Evolutionary conservation across 2,797 vertebrate species (phyloP).

Genomic region (Karalla daura): DNA sequence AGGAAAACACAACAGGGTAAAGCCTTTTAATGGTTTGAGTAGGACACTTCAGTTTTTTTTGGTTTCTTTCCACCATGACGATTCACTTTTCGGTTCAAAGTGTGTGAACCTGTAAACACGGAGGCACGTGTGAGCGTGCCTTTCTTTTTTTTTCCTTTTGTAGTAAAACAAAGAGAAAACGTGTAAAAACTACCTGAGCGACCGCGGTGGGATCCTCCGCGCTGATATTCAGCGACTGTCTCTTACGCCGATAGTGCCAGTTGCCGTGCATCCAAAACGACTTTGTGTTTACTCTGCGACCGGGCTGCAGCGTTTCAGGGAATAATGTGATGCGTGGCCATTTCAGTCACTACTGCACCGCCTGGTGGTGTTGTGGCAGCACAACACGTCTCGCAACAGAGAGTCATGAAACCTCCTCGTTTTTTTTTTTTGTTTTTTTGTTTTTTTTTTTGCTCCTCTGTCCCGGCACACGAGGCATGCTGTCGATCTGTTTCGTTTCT

Average conservation of each 20-base stretch:
- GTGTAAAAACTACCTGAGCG: constrained; percentile 40
- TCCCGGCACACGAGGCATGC: constrained; percentile 17
- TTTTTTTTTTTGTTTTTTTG: not conserved
- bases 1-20: constrained; percentile 57
- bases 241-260: constrained; percentile 69
- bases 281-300: constrained; percentile 51
- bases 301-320: constrained; percentile 61
- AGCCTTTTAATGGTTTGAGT: constrained; percentile 8
- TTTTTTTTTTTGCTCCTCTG: no score
- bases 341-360: constrained; percentile 31
- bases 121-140: constrained; percentile 53
- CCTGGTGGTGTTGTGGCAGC: constrained; percentile 65
- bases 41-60: not conserved
- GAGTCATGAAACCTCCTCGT: not conserved
- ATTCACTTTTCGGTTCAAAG: constrained; percentile 29
- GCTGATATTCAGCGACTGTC: constrained; percentile 55
- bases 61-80: constrained; percentile 3
- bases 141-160: constrained; percentile 57
- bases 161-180: constrained; percentile 41
- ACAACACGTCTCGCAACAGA: constrained; percentile 60
- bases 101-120: constrained; percentile 17
- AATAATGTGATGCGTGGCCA: constrained; percentile 37
- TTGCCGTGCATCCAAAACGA: constrained; percentile 49
- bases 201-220: constrained; percentile 41
- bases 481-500: constrained; percentile 35